Conservation (phyloP, 2,888 invertebrate genomes). For the Eueremaeus valkanovi region DNA sequence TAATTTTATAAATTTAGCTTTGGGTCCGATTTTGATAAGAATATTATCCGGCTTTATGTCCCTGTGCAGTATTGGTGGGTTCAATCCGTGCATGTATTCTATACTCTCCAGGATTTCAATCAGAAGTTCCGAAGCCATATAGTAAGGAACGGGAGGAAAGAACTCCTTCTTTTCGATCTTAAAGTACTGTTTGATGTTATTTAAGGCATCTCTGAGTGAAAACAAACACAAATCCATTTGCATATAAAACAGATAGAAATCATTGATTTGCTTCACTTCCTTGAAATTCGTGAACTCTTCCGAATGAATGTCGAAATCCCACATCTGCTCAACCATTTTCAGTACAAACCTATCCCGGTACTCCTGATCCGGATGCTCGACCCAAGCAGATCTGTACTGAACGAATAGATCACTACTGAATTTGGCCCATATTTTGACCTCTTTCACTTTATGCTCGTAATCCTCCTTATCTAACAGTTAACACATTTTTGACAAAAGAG, state of each 20-base stretch:
- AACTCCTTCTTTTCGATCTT: background rate
- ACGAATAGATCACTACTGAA: background rate
- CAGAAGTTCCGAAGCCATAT: background rate
- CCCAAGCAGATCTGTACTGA: background rate
- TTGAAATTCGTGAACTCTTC: background rate
- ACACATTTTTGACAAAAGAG: background rate
- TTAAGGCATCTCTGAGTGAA: background rate
- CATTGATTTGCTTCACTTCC: no score
- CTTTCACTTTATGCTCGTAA: background rate
- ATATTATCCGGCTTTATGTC: conserved; percentile 1
- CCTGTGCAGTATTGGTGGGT: background rate
- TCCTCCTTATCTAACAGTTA: background rate
- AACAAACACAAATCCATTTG: background rate
- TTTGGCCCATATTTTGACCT: background rate
- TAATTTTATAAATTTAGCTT: background rate
- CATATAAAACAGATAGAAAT: background rate
- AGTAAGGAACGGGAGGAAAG: background rate
- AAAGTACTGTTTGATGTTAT: background rate
- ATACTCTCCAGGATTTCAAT: background rate
- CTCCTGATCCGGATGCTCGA: background rate
- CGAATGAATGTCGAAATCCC: background rate
- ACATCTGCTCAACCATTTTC: background rate
- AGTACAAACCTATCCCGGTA: background rate
- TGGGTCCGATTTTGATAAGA: background rate
- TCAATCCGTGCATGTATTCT: background rate